These are phyloP conservation scores for Drosophila tanythrix DNA, from an alignment of 2,888 invertebrate species.

Conservation along the genomic window DNA sequence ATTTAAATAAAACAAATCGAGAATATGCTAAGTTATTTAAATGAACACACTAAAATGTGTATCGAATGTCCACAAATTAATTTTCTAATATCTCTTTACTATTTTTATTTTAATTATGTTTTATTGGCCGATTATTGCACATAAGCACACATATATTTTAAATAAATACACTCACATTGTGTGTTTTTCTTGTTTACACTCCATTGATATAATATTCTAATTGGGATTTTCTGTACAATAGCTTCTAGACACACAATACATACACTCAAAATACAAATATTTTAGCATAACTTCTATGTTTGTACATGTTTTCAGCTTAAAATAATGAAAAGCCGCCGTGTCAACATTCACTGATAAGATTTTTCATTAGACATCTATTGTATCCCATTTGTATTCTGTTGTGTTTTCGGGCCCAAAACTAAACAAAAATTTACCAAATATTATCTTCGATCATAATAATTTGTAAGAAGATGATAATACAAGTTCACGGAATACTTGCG, in stretches of 20 bases:
- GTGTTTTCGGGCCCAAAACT: not conserved
- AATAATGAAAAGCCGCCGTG: conserved; percentile 14
- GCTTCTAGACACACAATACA: conserved; percentile 28
- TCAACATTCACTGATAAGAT: conserved; percentile 46
- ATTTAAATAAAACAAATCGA: not conserved
- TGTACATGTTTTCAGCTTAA: conserved; percentile 42
- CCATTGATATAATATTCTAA: conserved; percentile 49
- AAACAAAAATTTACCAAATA: not conserved
- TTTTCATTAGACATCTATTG: conserved; percentile 23
- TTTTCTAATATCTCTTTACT: not conserved
- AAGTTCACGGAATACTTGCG: not conserved
- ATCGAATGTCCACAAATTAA: not conserved
- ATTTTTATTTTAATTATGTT: not conserved
- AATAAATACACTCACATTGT: conserved; percentile 13
- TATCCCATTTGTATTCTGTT: conserved; percentile 1
- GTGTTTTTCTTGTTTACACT: conserved; percentile 35
- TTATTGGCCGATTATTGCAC: not conserved
- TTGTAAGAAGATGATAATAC: not conserved
- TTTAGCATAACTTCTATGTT: conserved; percentile 28
- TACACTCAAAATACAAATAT: conserved; percentile 28
- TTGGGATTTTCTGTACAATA: conserved; percentile 34
- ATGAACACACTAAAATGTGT: not conserved
- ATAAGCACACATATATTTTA: not conserved
- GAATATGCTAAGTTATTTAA: not conserved
- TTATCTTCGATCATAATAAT: conserved; percentile 5